phyloP scores from a whole-genome alignment of 1,140 invertebrate species.

The Neuroterus valhalla region DNA sequence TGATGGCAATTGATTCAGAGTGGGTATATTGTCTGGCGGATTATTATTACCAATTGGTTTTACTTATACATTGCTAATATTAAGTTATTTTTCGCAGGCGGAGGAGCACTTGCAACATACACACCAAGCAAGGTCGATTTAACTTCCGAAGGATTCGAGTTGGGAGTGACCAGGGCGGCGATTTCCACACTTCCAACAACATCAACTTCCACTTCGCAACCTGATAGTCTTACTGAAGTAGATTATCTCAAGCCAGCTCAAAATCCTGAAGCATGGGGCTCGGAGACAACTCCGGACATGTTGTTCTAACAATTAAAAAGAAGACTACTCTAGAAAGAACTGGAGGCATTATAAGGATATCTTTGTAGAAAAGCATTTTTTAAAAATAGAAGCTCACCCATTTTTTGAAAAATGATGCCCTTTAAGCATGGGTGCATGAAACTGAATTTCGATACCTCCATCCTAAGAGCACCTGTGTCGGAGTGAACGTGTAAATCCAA shows the following conservation, averaged over 20 bases:
- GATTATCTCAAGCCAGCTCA: conserved; percentile 79
- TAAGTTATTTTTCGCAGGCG: conserved; percentile 58
- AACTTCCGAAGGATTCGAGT: conserved; percentile 77
- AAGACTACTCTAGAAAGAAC: not conserved
- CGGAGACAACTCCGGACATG: conserved; percentile 80
- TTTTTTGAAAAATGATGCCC: not conserved
- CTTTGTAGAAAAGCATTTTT: not conserved
- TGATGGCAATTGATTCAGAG: too few relatives aligned
- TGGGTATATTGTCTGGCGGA: too few relatives aligned
- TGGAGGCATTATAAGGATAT: conserved; percentile 2
- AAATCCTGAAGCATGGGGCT: conserved; percentile 78
- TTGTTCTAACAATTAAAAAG: conserved; percentile 70
- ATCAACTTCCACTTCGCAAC: conserved; percentile 46
- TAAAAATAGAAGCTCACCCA: not conserved
- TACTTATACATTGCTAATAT: conserved; percentile 19
- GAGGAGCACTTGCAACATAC: conserved; percentile 77
- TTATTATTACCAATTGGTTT: not conserved
- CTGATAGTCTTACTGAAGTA: conserved; percentile 50
- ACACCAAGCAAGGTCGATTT: conserved; percentile 79
- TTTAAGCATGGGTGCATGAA: not conserved
- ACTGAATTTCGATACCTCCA: too few relatives aligned
- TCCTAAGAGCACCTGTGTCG: too few relatives aligned
- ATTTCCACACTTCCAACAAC: conserved; percentile 52
- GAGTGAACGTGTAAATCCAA: too few relatives aligned
- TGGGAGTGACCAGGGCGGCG: conserved; percentile 78